Evolutionary conservation across 2,888 invertebrate genomes (phyloP).

Genomic region (Rhorus exstirpatorius): DNA sequence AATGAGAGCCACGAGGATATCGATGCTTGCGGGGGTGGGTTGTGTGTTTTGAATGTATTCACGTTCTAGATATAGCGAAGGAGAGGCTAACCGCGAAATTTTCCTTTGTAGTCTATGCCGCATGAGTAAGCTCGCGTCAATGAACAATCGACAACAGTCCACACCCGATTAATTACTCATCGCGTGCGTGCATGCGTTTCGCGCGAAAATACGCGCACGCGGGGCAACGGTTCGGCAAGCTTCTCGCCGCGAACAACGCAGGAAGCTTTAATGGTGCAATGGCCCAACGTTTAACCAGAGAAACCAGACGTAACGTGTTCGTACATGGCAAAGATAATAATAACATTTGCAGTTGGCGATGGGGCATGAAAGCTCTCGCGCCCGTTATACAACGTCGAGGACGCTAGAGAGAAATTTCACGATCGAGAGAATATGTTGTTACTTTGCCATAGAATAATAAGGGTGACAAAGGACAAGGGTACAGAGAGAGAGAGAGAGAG

Average conservation of each 20-base stretch:
- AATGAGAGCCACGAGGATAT: constrained; percentile 32
- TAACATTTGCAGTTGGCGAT: constrained; percentile 69
- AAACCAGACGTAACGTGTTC: neutral
- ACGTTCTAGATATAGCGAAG: constrained; percentile 24
- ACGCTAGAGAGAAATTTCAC: neutral
- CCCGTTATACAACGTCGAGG: neutral
- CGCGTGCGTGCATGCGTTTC: constrained; percentile 22
- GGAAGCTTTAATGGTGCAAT: constrained; percentile 22
- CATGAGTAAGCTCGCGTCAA: constrained; percentile 66
- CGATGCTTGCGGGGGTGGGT: constrained; percentile 7
- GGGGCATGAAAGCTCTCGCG: neutral
- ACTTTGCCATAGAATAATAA: constrained; percentile 20
- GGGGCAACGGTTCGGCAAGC: constrained; percentile 62
- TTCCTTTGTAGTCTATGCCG: constrained; percentile 69
- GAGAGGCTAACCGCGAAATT: constrained; percentile 65
- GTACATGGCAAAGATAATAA: constrained; percentile 72
- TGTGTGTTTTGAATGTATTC: neutral
- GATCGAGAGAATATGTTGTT: neutral
- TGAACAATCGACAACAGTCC: constrained; percentile 73
- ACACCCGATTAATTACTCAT: constrained; percentile 77
- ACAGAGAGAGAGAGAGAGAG: too few species aligned
- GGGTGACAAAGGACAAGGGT: constrained; percentile 5
- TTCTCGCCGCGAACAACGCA: constrained; percentile 2
- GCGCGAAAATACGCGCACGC: constrained; percentile 64
- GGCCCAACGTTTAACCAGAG: constrained; percentile 9